Percentiles rank a stretch among this genome's conserved stretches.
phyloP scores from a whole-genome alignment of 2,113 vertebrate genomes.

The Xiphophorus hellerii region DNA sequence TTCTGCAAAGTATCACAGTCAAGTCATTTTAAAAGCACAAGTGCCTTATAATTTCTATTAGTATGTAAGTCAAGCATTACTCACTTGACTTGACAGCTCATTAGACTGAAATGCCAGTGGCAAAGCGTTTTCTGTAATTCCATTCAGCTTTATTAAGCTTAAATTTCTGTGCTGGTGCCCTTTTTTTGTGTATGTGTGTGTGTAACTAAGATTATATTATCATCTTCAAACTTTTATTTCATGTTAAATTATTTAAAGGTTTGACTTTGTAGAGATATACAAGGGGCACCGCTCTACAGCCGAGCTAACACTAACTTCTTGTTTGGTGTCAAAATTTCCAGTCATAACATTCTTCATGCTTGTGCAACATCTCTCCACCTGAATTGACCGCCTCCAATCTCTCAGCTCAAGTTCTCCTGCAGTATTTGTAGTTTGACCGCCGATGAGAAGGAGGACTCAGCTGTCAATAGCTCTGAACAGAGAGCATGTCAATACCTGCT shows the following conservation, averaged over 20 bases:
- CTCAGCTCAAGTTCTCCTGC: constrained; percentile 26
- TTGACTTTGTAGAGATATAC: neutral
- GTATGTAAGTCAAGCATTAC: neutral
- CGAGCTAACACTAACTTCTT: neutral
- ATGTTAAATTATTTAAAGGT: constrained; percentile 9
- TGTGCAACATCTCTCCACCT: constrained; percentile 28
- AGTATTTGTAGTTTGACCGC: constrained; percentile 21
- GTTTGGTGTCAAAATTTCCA: constrained; percentile 29
- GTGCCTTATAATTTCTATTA: neutral
- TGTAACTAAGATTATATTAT: neutral
- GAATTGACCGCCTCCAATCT: constrained; percentile 9
- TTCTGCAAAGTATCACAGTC: neutral
- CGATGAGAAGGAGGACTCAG: constrained; percentile 8
- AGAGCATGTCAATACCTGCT: neutral
- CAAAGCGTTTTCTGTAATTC: neutral
- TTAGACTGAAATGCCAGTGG: neutral
- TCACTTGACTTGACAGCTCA: neutral
- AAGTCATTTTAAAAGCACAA: neutral
- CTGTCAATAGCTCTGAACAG: constrained; percentile 19
- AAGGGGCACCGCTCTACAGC: neutral
- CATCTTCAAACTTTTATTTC: neutral
- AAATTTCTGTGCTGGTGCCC: neutral
- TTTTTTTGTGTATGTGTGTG: neutral
- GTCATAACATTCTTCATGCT: neutral
- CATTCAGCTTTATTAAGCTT: neutral